Evolutionary conservation across 2,888 invertebrate species (phyloP).

Genomic region (Dexiosoma caninum): DNA sequence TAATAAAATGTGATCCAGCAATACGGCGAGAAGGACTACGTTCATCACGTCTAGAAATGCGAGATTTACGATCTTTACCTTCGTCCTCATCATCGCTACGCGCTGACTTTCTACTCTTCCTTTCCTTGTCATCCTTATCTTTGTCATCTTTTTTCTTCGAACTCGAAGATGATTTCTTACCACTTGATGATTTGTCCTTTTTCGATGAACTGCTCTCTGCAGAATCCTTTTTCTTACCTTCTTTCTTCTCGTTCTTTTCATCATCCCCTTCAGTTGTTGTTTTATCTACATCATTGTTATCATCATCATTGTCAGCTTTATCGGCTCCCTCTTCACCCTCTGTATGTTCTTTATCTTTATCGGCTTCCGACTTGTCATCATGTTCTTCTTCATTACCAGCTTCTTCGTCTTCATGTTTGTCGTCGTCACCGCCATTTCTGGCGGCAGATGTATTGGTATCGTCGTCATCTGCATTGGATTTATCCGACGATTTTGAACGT

Average conservation of each 20-base stretch:
- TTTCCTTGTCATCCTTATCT: constrained; percentile 68
- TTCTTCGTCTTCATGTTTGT: constrained; percentile 64
- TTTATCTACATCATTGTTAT: constrained; percentile 72
- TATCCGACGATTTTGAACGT: constrained; percentile 64
- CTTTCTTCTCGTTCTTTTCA: constrained; percentile 69
- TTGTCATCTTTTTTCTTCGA: constrained; percentile 69
- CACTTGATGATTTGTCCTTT: constrained; percentile 69
- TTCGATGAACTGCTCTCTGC: constrained; percentile 69
- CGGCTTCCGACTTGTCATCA: constrained; percentile 65
- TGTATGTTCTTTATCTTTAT: constrained; percentile 66
- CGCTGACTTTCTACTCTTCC: constrained; percentile 68
- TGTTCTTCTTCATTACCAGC: constrained; percentile 64
- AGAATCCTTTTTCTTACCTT: constrained; percentile 76
- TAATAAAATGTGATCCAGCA: constrained; percentile 79
- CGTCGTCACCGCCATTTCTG: constrained; percentile 53
- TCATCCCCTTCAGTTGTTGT: constrained; percentile 66
- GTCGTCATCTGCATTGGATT: constrained; percentile 61
- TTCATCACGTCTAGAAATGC: constrained; percentile 69
- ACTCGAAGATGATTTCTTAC: constrained; percentile 66
- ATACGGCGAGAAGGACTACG: constrained; percentile 67
- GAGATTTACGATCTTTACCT: constrained; percentile 65
- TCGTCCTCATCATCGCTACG: constrained; percentile 75
- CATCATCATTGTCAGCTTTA: constrained; percentile 78
- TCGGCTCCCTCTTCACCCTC: constrained; percentile 68
- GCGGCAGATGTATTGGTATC: constrained; percentile 46